These are phyloP conservation scores for Orius laevigatus DNA, from an alignment of 1,140 invertebrate species.

Conservation along the genomic window DNA sequence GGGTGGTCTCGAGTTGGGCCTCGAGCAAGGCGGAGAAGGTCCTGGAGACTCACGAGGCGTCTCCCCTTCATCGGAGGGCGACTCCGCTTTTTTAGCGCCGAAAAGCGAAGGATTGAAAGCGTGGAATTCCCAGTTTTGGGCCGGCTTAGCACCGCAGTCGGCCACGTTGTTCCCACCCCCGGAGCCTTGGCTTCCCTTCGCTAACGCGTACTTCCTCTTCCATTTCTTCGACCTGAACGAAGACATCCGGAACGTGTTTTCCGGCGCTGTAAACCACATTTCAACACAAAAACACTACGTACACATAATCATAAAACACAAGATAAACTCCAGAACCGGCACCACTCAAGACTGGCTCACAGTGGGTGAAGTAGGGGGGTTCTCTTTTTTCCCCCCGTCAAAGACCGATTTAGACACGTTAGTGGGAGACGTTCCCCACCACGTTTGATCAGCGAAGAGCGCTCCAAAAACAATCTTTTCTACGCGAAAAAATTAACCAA, in stretches of 20 bases:
- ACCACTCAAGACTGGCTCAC: no score
- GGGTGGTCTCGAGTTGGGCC: slow-evolving; percentile 18
- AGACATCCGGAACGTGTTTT: slow-evolving; percentile 25
- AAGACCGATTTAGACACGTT: no score
- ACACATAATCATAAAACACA: no score
- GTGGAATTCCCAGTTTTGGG: slow-evolving; percentile 29
- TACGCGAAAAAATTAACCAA: no score
- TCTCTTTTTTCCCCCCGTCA: no score
- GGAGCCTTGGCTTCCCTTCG: slow-evolving; percentile 14
- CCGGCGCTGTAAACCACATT: slow-evolving; percentile 26
- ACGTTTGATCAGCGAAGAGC: no score
- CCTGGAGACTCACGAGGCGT: slow-evolving; percentile 5
- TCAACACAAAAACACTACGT: no score
- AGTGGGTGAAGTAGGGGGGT: no score
- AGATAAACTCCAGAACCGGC: no score
- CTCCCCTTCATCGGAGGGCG: slow-evolving; percentile 6
- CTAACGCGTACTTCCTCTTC: slow-evolving; percentile 25
- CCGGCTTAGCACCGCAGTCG: slow-evolving; percentile 10
- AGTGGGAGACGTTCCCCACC: no score
- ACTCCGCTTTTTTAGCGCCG: slow-evolving; percentile 14
- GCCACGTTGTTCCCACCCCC: not conserved
- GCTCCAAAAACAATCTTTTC: no score
- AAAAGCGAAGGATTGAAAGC: slow-evolving; percentile 26
- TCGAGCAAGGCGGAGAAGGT: slow-evolving; percentile 16
- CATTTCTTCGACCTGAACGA: slow-evolving; percentile 28